A percentile compares a stretch with the other conserved stretches of the same genome.
Evolutionary conservation across 2,797 vertebrate species (phyloP).

Genomic region (Cossypha heuglini): DNA sequence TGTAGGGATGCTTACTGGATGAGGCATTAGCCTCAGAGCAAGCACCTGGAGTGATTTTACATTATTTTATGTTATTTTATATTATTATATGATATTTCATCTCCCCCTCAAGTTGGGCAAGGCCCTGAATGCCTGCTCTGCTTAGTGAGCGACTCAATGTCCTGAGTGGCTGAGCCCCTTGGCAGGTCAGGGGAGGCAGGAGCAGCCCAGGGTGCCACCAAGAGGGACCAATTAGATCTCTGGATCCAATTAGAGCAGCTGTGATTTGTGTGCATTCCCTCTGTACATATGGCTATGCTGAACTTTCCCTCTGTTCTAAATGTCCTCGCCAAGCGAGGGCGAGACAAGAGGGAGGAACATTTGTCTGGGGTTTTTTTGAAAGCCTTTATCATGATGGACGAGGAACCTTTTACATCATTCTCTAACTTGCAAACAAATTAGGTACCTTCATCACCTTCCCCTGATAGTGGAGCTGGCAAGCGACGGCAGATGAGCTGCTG

Average conservation of each 20-base stretch:
- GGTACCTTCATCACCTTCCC: conserved; percentile 53
- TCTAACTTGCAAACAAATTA: conserved; percentile 62
- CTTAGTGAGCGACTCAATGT: fast-evolving
- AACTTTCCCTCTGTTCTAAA: conserved; percentile 56
- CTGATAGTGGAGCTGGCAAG: conserved; percentile 29
- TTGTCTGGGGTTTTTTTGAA: not conserved
- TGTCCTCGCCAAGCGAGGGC: not conserved
- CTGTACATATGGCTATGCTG: conserved; percentile 25
- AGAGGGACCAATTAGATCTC: conserved; percentile 61
- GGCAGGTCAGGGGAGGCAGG: not conserved
- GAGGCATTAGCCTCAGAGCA: not conserved
- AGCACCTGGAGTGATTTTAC: not conserved
- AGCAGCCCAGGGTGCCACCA: conserved; percentile 5
- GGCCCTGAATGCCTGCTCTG: not conserved
- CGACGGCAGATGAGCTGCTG: not conserved
- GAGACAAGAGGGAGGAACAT: conserved; percentile 22
- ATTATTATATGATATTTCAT: not conserved
- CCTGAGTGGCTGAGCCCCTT: not conserved
- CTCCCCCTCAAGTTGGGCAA: not conserved
- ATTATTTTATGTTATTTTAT: not conserved
- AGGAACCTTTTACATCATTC: conserved; percentile 54
- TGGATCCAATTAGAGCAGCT: conserved; percentile 65
- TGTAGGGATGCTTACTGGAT: not conserved
- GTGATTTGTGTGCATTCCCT: conserved; percentile 68
- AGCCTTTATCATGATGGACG: conserved; percentile 60